Evolutionary conservation across 2,113 vertebrate genomes (phyloP).

Genomic region (Tenebrosternarchus preto): DNA sequence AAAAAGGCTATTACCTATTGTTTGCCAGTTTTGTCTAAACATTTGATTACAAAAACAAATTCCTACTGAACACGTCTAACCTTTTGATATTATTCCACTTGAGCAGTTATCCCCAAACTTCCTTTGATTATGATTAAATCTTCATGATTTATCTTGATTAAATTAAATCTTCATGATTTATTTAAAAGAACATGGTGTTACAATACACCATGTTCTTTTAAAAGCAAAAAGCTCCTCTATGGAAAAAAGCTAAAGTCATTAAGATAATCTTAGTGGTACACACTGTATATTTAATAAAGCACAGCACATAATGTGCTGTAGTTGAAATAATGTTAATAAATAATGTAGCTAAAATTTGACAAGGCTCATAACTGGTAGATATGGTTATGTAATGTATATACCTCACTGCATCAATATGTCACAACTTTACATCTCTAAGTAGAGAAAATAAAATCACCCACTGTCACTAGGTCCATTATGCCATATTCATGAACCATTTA

Average conservation of each 20-base stretch:
- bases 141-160: too few relatives aligned
- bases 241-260: not conserved
- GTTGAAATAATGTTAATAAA: constrained; percentile 3
- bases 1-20: not conserved
- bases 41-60: not conserved
- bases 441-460: not conserved
- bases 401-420: not conserved
- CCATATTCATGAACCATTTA: not conserved
- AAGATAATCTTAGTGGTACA: not conserved
- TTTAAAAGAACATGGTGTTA: too few relatives aligned
- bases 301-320: not conserved
- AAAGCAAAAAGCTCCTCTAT: not conserved
- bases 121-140: constrained; percentile 1
- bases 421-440: not conserved
- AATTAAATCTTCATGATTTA: too few relatives aligned
- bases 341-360: not conserved
- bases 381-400: not conserved
- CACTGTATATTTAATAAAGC: not conserved
- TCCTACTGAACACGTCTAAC: too few relatives aligned
- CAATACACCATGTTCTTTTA: not conserved
- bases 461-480: not conserved
- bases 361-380: not conserved
- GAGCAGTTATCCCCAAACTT: not conserved
- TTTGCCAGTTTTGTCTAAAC: not conserved
- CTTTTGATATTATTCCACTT: not conserved